Conservation (phyloP, 2,888 invertebrate species). For the Ethmia dodecea region DNA sequence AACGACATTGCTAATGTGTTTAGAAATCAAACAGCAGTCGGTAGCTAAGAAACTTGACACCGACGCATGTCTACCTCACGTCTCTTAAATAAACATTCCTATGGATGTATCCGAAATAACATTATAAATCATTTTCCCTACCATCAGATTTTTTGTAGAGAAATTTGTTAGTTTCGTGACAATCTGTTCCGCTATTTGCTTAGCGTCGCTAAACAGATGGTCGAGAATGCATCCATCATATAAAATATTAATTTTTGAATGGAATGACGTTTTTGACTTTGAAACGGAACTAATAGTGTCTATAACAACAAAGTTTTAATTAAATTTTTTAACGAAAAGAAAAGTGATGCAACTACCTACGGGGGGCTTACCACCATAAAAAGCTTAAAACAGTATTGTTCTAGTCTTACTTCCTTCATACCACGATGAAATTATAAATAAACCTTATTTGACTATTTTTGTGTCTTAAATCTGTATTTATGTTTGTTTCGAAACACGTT, state of each 20-base stretch:
- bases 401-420: too few species aligned
- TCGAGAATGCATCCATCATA: conserved; percentile 54
- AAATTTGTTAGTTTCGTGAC: conserved; percentile 73
- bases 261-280: conserved; percentile 33
- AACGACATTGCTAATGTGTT: conserved; percentile 35
- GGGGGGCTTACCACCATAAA: too few species aligned
- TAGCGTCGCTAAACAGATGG: conserved; percentile 68
- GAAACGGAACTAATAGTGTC: conserved; percentile 42
- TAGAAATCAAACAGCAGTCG: conserved; percentile 34
- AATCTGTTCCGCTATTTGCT: conserved; percentile 77
- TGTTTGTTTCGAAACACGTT: too few species aligned
- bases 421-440: too few species aligned
- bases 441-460: too few species aligned
- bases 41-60: conserved; percentile 48
- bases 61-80: conserved; percentile 39
- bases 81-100: conserved; percentile 57
- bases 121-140: conserved; percentile 69
- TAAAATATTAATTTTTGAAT: conserved; percentile 50
- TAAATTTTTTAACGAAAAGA: background rate
- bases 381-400: too few species aligned
- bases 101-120: conserved; percentile 67
- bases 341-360: background rate
- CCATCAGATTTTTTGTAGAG: conserved; percentile 49
- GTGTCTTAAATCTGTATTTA: too few species aligned
- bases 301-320: conserved; percentile 8